These are phyloP conservation scores for Epistrophe eligans DNA, from an alignment of 2,888 invertebrate species.

Conservation along the genomic window DNA sequence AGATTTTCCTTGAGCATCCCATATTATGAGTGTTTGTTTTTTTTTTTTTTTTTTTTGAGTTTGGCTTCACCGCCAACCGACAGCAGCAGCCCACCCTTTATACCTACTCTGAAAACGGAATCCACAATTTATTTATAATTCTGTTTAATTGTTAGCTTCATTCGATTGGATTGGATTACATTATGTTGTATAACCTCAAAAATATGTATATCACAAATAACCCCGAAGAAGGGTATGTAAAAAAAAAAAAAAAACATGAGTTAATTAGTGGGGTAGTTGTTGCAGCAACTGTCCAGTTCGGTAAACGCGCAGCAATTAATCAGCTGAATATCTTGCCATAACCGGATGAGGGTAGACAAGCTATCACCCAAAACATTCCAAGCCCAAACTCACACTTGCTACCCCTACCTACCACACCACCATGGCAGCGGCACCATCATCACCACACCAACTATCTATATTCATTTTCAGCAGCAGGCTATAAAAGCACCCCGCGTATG, in stretches of 20 bases:
- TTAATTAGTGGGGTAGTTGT: conserved; percentile 60
- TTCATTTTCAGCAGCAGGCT: neutral
- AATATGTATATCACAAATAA: conserved; percentile 26
- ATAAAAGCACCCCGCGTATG: neutral
- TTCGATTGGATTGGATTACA: conserved; percentile 70
- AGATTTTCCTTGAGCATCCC: conserved; percentile 62
- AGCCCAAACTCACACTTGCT: neutral
- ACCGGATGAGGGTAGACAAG: conserved; percentile 30
- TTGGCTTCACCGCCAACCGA: neutral
- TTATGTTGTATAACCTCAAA: conserved; percentile 49
- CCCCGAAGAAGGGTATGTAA: neutral
- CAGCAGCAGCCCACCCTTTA: no score
- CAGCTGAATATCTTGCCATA: conserved; percentile 56
- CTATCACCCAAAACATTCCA: neutral
- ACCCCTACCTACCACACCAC: neutral
- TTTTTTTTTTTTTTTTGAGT: neutral
- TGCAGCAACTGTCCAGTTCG: conserved; percentile 28
- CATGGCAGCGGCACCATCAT: neutral
- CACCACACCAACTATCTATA: conserved; percentile 9
- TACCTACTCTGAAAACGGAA: conserved; percentile 41
- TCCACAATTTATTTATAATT: conserved; percentile 68
- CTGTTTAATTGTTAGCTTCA: conserved; percentile 63
- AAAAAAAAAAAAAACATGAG: conserved; percentile 22
- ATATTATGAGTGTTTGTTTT: conserved; percentile 36
- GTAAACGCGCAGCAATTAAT: conserved; percentile 70